Conservation (phyloP, 2,113 vertebrate genomes). For the Cryptotis parvus region DNA sequence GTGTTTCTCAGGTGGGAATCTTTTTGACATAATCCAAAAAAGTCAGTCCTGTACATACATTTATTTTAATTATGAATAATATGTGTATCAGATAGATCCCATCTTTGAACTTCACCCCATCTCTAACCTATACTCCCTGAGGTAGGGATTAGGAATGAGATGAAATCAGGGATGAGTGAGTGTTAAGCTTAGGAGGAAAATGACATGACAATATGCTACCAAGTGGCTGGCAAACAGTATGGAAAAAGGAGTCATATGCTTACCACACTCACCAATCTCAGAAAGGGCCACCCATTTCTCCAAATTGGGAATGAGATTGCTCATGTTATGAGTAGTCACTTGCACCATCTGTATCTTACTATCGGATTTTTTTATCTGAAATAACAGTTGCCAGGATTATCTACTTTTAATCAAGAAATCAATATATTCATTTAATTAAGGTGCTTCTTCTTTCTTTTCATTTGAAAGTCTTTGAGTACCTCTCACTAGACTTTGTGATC, state of each 20-base stretch:
- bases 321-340: neutral
- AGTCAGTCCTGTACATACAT: neutral
- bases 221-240: neutral
- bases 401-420: constrained; percentile 24
- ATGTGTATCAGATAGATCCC: neutral
- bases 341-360: neutral
- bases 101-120: constrained; percentile 49
- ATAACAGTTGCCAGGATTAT: neutral
- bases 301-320: neutral
- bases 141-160: constrained; percentile 31
- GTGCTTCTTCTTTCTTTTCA: neutral
- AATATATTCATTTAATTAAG: neutral
- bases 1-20: neutral
- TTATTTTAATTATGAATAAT: constrained; percentile 62
- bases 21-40: constrained; percentile 3
- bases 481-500: neutral
- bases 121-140: neutral
- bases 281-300: neutral
- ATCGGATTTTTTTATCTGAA: neutral
- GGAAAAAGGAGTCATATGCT: constrained; percentile 22
- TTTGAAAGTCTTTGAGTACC: constrained; percentile 15
- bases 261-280: neutral
- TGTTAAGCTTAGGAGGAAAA: neutral
- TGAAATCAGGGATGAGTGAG: neutral
- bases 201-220: neutral